These are phyloP conservation scores for Tipula vernalis DNA, from an alignment of 2,888 invertebrate species.

Conservation along the genomic window DNA sequence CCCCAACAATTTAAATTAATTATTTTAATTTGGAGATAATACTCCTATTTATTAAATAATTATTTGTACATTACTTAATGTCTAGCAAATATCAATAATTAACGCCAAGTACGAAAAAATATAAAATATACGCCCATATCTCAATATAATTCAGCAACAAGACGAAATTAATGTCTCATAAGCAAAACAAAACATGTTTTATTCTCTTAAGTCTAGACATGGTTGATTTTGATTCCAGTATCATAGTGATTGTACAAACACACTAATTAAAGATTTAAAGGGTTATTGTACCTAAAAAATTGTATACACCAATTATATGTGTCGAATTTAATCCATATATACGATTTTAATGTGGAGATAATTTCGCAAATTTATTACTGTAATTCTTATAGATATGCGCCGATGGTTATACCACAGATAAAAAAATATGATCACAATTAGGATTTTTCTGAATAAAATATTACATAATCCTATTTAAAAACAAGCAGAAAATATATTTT, in stretches of 20 bases:
- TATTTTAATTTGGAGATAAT: too few species aligned
- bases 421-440: neutral
- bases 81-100: too few species aligned
- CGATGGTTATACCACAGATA: neutral
- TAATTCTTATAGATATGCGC: neutral
- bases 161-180: neutral
- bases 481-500: too few species aligned
- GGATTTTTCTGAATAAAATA: neutral
- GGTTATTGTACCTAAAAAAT: neutral
- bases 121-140: neutral
- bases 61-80: too few species aligned
- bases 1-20: too few species aligned
- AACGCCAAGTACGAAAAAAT: neutral
- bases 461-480: neutral
- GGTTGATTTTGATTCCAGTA: neutral
- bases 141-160: neutral
- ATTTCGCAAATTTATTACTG: neutral
- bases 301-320: neutral
- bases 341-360: neutral
- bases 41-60: too few species aligned
- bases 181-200: neutral
- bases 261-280: neutral
- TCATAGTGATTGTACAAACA: neutral
- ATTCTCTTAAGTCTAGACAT: neutral
- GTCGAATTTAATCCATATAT: neutral